These are phyloP conservation scores for Edolisoma coerulescens DNA, from an alignment of 2,113 vertebrate species.

Conservation along the genomic window DNA sequence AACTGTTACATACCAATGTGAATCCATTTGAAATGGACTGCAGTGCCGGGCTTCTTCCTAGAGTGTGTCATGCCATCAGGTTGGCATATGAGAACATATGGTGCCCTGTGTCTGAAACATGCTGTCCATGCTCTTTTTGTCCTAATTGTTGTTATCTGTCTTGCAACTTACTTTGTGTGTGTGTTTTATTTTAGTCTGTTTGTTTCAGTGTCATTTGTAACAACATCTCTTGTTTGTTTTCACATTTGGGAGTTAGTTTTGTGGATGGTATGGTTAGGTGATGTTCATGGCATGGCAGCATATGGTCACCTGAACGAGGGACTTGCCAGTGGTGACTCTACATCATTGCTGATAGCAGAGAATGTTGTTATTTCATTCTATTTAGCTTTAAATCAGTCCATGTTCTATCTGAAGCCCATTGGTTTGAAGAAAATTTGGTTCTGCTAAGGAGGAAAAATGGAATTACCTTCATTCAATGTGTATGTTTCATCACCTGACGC, in stretches of 20 bases:
- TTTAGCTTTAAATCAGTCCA: neutral
- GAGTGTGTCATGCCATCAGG: neutral
- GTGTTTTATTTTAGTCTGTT: neutral
- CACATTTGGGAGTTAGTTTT: neutral
- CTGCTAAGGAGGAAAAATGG: neutral
- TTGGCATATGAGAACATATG: neutral
- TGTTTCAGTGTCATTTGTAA: neutral
- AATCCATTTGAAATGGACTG: neutral
- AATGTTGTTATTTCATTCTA: neutral
- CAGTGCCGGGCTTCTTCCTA: neutral
- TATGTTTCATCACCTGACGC: conserved; percentile 23
- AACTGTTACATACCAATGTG: neutral
- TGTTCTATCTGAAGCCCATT: neutral
- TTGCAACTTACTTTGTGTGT: neutral
- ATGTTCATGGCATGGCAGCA: neutral
- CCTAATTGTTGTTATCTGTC: neutral
- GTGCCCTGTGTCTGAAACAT: neutral
- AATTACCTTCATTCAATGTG: neutral
- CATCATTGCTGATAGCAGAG: neutral
- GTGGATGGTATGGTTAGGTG: neutral
- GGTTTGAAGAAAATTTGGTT: neutral
- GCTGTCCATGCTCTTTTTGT: neutral
- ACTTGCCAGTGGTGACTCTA: neutral
- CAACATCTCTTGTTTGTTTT: neutral
- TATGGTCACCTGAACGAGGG: rapidly evolving